These are phyloP conservation scores for Metallyticus violacea DNA, from an alignment of 2,888 invertebrate species.

Conservation along the genomic window DNA sequence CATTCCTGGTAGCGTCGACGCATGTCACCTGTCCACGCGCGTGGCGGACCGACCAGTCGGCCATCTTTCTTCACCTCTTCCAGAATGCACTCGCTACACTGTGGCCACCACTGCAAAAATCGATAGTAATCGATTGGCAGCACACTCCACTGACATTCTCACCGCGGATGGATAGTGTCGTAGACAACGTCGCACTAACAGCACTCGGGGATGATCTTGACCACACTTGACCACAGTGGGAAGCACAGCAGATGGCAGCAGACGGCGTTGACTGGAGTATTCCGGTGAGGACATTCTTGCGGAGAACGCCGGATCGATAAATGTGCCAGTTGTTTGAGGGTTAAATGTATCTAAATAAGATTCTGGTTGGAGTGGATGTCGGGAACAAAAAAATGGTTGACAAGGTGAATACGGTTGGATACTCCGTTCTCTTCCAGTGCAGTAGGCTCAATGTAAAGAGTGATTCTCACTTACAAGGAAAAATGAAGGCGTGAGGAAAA, in stretches of 20 bases:
- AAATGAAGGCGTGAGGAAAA: constrained; percentile 3
- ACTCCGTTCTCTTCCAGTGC: not conserved
- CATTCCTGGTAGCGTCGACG: too few species aligned
- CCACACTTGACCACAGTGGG: not conserved
- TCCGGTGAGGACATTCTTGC: not conserved
- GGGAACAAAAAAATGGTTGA: not conserved
- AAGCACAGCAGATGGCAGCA: not conserved
- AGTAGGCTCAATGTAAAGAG: not conserved
- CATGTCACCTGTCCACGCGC: not conserved
- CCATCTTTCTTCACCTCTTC: not conserved
- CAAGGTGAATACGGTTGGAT: not conserved
- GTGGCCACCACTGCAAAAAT: not conserved
- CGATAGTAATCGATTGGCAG: not conserved
- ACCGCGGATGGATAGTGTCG: not conserved
- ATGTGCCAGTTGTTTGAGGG: not conserved
- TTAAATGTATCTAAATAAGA: not conserved
- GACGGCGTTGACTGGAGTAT: not conserved
- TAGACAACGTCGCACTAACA: not conserved
- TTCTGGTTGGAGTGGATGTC: not conserved
- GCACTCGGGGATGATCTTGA: too few species aligned
- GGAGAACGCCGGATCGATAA: not conserved
- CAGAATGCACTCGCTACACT: not conserved
- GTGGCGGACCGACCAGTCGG: not conserved
- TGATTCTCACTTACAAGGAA: constrained; percentile 14
- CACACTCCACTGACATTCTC: not conserved